Conservation (phyloP, 2,113 vertebrate genomes). For the Pseudorectes ferrugineus region DNA sequence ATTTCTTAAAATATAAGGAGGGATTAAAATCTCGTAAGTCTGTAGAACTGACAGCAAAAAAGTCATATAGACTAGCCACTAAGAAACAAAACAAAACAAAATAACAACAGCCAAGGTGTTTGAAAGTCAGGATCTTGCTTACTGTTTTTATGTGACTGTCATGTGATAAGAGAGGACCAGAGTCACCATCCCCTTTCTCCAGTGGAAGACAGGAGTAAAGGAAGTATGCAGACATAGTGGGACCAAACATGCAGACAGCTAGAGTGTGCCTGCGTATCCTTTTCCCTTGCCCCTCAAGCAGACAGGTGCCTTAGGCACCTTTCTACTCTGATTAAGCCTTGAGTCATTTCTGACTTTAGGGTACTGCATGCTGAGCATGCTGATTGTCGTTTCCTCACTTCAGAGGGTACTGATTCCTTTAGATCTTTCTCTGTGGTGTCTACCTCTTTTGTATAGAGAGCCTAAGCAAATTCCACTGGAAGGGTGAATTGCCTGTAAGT, state of each 20-base stretch:
- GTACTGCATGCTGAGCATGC: constrained; percentile 13
- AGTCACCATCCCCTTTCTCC: not conserved
- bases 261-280: not conserved
- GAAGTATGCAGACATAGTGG: not conserved
- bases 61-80: not conserved
- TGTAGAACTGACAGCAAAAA: not conserved
- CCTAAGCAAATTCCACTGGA: constrained; percentile 26
- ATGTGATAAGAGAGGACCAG: not conserved
- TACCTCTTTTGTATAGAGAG: not conserved
- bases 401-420: not conserved
- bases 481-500: not conserved
- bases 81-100: not conserved
- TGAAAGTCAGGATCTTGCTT: not conserved
- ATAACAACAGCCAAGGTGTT: not conserved
- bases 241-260: not conserved
- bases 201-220: not conserved
- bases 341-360: constrained; percentile 34
- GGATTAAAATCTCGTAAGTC: not conserved
- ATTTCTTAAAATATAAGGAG: not conserved
- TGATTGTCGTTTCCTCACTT: constrained; percentile 8
- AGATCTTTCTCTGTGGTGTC: constrained; percentile 16
- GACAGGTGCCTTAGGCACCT: constrained; percentile 15
- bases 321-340: constrained; percentile 32
- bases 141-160: not conserved
- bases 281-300: not conserved